Evolutionary conservation across 2,888 invertebrate genomes (phyloP).

Genomic region (Epistrophe grossulariae): DNA sequence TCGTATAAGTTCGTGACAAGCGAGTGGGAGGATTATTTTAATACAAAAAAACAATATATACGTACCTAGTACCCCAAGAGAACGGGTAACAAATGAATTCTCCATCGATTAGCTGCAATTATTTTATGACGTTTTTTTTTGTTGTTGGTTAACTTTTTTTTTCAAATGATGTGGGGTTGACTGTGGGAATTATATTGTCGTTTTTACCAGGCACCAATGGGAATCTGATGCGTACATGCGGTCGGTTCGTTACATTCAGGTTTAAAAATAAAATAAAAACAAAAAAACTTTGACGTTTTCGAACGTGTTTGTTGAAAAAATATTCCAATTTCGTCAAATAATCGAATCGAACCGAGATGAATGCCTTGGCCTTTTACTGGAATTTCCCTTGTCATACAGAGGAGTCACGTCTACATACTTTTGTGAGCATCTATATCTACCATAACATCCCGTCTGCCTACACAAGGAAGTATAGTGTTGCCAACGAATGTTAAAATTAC

Average conservation of each 20-base stretch:
- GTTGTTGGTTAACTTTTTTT: neutral
- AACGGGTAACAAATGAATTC: conserved; percentile 52
- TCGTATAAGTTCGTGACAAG: conserved; percentile 69
- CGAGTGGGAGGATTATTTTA: conserved; percentile 30
- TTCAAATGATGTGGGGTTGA: neutral
- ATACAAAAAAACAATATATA: neutral
- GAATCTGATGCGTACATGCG: conserved; percentile 55
- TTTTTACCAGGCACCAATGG: conserved; percentile 21
- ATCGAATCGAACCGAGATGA: conserved; percentile 64
- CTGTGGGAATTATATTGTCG: conserved; percentile 12
- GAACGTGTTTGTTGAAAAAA: conserved; percentile 61
- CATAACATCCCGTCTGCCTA: conserved; percentile 51
- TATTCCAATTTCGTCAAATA: conserved; percentile 76
- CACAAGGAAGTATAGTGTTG: neutral
- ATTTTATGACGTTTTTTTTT: conserved; percentile 32
- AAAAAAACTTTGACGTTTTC: conserved; percentile 36
- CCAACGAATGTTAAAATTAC: neutral
- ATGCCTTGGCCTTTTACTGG: conserved; percentile 52
- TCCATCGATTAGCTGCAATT: conserved; percentile 65
- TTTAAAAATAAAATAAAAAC: neutral
- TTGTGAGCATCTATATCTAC: conserved; percentile 56
- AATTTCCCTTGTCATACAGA: conserved; percentile 56
- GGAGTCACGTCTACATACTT: conserved; percentile 60
- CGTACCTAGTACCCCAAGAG: neutral
- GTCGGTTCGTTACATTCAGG: conserved; percentile 20